These are phyloP conservation scores for Sebastes diaconus DNA, from an alignment of 2,797 vertebrate genomes.

Conservation along the genomic window DNA sequence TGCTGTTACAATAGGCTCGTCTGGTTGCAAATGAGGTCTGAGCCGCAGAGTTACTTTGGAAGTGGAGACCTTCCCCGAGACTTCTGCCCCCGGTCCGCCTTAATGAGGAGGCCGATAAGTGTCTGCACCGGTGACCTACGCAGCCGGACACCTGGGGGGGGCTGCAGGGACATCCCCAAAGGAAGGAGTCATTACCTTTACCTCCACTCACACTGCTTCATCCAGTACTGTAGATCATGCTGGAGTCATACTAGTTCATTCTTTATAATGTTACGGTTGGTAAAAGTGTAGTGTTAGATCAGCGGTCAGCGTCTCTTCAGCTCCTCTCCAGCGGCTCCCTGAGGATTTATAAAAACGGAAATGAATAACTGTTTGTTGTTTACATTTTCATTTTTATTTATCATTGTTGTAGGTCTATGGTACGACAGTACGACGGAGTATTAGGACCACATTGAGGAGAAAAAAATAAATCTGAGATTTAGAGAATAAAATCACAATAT, in stretches of 20 bases:
- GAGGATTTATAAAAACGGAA: too few relatives aligned
- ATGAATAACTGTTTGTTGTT: too few relatives aligned
- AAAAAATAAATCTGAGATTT: too few relatives aligned
- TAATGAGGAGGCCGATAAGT: slow-evolving; percentile 73
- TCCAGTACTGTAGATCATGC: neutral
- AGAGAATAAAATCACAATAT: too few relatives aligned
- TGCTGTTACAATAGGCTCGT: slow-evolving; percentile 86
- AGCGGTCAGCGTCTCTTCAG: too few relatives aligned
- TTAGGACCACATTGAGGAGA: too few relatives aligned
- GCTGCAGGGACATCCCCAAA: slow-evolving; percentile 4
- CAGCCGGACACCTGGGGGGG: neutral
- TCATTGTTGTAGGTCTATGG: too few relatives aligned
- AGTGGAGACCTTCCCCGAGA: slow-evolving; percentile 66
- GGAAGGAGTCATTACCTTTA: slow-evolving; percentile 30
- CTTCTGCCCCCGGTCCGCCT: slow-evolving; percentile 55
- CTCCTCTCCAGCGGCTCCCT: too few relatives aligned
- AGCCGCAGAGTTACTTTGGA: slow-evolving; percentile 77
- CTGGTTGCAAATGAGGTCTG: slow-evolving; percentile 84
- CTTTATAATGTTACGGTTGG: slow-evolving; percentile 7
- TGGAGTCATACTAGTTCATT: neutral
- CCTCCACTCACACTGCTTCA: slow-evolving; percentile 9
- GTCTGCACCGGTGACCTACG: slow-evolving; percentile 50
- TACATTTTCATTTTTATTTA: too few relatives aligned
- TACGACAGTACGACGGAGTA: too few relatives aligned
- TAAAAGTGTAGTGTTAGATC: slow-evolving; percentile 3